A percentile compares a stretch with the other conserved stretches of the same genome.
These are phyloP conservation scores for Pogonus chalceus DNA, from an alignment of 1,140 invertebrate genomes.

Conservation along the genomic window DNA sequence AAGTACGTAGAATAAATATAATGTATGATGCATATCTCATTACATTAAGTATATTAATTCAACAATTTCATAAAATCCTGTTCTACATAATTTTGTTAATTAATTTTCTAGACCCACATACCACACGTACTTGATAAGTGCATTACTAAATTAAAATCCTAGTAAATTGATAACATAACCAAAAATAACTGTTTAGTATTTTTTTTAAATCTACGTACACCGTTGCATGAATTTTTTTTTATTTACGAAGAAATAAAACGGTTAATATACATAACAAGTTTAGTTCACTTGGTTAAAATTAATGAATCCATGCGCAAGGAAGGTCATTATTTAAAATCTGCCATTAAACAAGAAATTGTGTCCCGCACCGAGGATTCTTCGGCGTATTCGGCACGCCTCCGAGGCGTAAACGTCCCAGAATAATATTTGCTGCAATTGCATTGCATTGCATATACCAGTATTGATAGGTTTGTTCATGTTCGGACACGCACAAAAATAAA, in stretches of 20 bases:
- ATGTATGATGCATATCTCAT: too few species aligned
- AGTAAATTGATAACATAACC: not conserved
- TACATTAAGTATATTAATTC: too few species aligned
- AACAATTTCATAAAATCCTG: too few species aligned
- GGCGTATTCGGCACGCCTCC: not conserved
- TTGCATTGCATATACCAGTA: too few species aligned
- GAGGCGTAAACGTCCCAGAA: not conserved
- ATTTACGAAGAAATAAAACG: not conserved
- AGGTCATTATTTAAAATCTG: not conserved
- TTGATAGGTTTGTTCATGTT: too few species aligned
- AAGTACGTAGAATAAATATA: not conserved
- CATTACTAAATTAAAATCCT: too few species aligned
- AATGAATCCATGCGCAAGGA: not conserved
- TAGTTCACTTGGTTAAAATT: conserved; percentile 4
- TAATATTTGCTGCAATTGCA: too few species aligned
- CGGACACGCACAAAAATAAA: not conserved
- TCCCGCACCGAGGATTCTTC: not conserved
- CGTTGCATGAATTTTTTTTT: not conserved
- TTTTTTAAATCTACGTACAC: not conserved
- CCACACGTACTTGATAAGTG: too few species aligned
- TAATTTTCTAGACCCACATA: too few species aligned
- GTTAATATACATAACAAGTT: conserved; percentile 7
- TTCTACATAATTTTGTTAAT: too few species aligned
- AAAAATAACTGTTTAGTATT: not conserved
- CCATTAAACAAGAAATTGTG: not conserved